A percentile compares a stretch with the other conserved stretches of the same genome.
Conservation (phyloP, 2,888 invertebrate species). For the Deilephila elpenor region DNA sequence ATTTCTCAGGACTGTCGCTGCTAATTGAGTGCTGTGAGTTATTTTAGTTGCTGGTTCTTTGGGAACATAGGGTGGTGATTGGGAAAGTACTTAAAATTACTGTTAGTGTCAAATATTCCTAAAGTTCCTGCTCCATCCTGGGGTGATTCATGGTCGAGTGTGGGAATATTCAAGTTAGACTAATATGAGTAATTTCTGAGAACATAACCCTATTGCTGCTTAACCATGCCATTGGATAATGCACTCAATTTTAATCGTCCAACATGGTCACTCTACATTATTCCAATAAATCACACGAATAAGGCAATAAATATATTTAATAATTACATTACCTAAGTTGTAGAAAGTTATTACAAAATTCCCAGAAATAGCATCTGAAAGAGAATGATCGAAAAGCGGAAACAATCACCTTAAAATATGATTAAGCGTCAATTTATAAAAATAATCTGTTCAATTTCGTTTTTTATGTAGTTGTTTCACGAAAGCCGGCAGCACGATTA, state of each 20-base stretch:
- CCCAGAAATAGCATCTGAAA: not conserved
- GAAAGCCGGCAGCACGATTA: slow-evolving; percentile 5
- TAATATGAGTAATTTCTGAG: not conserved
- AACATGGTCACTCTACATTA: no score
- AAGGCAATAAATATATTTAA: no score
- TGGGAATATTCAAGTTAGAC: not conserved
- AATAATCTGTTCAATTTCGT: not conserved
- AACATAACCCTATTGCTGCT: not conserved
- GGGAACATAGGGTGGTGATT: not conserved
- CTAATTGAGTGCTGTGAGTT: slow-evolving; percentile 33
- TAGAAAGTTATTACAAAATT: not conserved
- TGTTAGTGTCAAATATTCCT: not conserved
- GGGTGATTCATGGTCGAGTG: not conserved
- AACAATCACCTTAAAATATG: slow-evolving; percentile 11
- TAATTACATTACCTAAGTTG: not conserved
- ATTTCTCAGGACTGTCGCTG: slow-evolving; percentile 27
- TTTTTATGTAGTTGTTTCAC: slow-evolving; percentile 3
- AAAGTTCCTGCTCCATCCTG: no score
- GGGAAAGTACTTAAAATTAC: not conserved
- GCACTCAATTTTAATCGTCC: not conserved
- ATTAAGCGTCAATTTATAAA: slow-evolving; percentile 1
- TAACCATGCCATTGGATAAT: no score
- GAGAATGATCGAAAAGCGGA: not conserved
- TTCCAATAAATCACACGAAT: no score
- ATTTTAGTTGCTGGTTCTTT: slow-evolving; percentile 19